A percentile compares a stretch with the other conserved stretches of the same genome.
Evolutionary conservation across 2,113 vertebrate species (phyloP).

Genomic region (Irena cyanogastra): DNA sequence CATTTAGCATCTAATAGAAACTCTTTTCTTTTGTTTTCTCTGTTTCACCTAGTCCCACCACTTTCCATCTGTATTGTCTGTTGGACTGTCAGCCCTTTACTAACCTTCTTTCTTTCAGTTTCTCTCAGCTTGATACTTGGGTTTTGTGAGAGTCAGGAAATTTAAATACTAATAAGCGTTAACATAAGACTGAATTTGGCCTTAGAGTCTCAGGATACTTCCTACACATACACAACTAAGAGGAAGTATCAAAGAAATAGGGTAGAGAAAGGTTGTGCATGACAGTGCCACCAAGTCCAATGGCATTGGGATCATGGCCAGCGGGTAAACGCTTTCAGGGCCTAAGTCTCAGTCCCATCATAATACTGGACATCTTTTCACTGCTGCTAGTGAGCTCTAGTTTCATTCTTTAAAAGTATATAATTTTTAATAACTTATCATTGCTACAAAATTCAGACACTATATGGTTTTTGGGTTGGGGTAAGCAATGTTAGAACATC

Average conservation of each 20-base stretch:
- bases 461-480: neutral
- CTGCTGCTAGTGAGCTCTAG: neutral
- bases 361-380: neutral
- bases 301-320: neutral
- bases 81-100: conserved; percentile 56
- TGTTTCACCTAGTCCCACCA: conserved; percentile 36
- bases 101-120: conserved; percentile 55
- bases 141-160: conserved; percentile 58
- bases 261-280: neutral
- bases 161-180: neutral
- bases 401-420: neutral
- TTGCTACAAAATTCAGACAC: neutral
- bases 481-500: neutral
- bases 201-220: neutral
- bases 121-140: conserved; percentile 54
- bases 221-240: neutral
- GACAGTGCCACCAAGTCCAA: neutral
- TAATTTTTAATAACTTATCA: neutral
- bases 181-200: neutral
- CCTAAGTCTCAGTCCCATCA: neutral
- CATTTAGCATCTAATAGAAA: conserved; percentile 34
- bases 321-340: neutral
- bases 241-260: neutral
- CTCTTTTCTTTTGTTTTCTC: conserved; percentile 23
- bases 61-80: conserved; percentile 58